Evolutionary conservation across 2,888 invertebrate genomes (phyloP).

Genomic region (Drosophila nr. fundita): DNA sequence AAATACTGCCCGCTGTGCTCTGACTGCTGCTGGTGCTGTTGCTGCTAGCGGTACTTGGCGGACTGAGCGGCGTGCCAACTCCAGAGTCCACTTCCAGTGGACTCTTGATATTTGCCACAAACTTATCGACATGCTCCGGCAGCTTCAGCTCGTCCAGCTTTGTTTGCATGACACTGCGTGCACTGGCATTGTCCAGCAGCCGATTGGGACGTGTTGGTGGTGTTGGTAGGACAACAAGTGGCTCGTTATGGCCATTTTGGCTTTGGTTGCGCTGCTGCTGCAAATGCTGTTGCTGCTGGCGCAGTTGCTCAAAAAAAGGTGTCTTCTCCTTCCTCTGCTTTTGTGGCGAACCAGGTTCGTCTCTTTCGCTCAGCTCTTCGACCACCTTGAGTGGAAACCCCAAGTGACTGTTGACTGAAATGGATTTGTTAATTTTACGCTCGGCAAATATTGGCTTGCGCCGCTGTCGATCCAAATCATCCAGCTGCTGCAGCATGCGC

Average conservation of each 20-base stretch:
- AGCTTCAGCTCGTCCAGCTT: constrained; percentile 82
- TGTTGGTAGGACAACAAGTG: constrained; percentile 29
- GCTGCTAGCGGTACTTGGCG: constrained; percentile 84
- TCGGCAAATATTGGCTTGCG: constrained; percentile 84
- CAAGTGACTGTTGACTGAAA: constrained; percentile 85
- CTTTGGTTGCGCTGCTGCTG: constrained; percentile 41
- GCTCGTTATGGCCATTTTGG: constrained; percentile 57
- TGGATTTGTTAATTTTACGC: constrained; percentile 85
- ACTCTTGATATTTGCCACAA: constrained; percentile 81
- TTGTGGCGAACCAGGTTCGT: constrained; percentile 85
- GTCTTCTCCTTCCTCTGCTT: constrained; percentile 85
- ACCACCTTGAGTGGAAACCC: constrained; percentile 85
- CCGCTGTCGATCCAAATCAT: constrained; percentile 85
- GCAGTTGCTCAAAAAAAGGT: constrained; percentile 89
- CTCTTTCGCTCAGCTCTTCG: constrained; percentile 85
- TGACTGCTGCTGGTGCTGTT: constrained; percentile 68
- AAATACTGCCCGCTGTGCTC: constrained; percentile 69
- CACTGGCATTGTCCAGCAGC: constrained; percentile 68
- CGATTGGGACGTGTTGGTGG: constrained; percentile 80
- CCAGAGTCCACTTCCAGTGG: constrained; percentile 87
- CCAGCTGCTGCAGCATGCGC: constrained; percentile 88
- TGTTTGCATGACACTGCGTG: constrained; percentile 69
- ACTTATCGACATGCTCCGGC: constrained; percentile 83
- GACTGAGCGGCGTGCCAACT: constrained; percentile 88
- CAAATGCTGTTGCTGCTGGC: constrained; percentile 86